Percentiles rank a stretch among this genome's conserved stretches.
Evolutionary conservation across 2,888 invertebrate species (phyloP).

Genomic region (Sphaerophoria taeniata): DNA sequence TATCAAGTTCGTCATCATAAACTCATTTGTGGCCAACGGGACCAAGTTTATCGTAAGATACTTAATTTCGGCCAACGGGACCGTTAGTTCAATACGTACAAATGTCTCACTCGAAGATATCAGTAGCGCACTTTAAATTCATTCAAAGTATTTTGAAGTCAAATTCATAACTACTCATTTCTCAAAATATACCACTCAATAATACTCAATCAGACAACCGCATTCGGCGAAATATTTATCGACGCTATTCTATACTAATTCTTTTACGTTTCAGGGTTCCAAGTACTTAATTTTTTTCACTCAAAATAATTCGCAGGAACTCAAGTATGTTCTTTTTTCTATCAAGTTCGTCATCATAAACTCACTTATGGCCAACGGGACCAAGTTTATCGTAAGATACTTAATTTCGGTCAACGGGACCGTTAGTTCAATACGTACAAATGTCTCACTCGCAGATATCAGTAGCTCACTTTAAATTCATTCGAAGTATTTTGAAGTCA

Average conservation of each 20-base stretch:
- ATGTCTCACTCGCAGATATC: too few relatives aligned
- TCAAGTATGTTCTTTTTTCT: background rate
- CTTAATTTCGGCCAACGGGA: background rate
- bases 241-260: too few relatives aligned
- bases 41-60: background rate
- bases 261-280: too few relatives aligned
- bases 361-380: conserved; percentile 1
- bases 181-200: too few relatives aligned
- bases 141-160: too few relatives aligned
- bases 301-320: background rate
- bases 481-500: too few relatives aligned
- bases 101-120: too few relatives aligned
- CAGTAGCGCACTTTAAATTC: too few relatives aligned
- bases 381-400: background rate
- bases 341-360: background rate
- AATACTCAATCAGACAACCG: too few relatives aligned
- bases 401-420: conserved; percentile 2
- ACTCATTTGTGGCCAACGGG: background rate
- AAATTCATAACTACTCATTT: too few relatives aligned
- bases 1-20: background rate
- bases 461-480: too few relatives aligned
- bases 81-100: background rate
- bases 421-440: background rate
- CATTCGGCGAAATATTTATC: too few relatives aligned
- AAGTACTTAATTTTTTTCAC: background rate